Evolutionary conservation across 2,113 vertebrate genomes (phyloP).

Genomic region (Dromaius novaehollandiae): DNA sequence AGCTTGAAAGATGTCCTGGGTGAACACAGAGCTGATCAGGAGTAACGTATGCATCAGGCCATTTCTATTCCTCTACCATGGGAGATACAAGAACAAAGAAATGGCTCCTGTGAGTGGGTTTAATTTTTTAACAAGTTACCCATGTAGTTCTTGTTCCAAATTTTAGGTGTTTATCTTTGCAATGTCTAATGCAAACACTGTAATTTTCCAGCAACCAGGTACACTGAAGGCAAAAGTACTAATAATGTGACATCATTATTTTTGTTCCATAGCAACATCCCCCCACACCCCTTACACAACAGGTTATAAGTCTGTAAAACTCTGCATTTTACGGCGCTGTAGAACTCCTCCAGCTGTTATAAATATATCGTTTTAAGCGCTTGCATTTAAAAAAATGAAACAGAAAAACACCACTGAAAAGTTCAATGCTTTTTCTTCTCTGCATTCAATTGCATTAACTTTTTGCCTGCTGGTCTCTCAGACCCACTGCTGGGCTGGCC

Average conservation of each 20-base stretch:
- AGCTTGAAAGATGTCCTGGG: neutral
- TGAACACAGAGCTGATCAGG: neutral
- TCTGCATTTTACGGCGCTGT: conserved; percentile 47
- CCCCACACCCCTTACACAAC: conserved; percentile 52
- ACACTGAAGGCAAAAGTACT: conserved; percentile 56
- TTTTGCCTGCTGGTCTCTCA: conserved; percentile 56
- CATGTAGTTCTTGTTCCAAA: conserved; percentile 7
- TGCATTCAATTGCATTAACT: conserved; percentile 57
- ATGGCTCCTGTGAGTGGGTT: neutral
- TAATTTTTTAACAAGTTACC: conserved; percentile 44
- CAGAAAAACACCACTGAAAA: conserved; percentile 57
- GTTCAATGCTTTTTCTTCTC: conserved; percentile 54
- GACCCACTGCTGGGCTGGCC: conserved; percentile 47
- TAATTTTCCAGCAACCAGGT: conserved; percentile 58
- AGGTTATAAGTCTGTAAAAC: conserved; percentile 65
- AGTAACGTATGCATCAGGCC: neutral
- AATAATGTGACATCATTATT: conserved; percentile 68
- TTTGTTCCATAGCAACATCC: conserved; percentile 62
- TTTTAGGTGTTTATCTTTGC: conserved; percentile 42
- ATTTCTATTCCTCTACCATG: neutral
- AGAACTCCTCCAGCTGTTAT: conserved; percentile 72
- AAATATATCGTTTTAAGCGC: conserved; percentile 56
- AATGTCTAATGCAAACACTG: conserved; percentile 44
- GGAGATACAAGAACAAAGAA: conserved; percentile 18
- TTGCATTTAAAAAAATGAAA: conserved; percentile 48